A percentile compares a stretch with the other conserved stretches of the same genome.
Evolutionary conservation across 2,888 invertebrate genomes (phyloP).

Genomic region (Ochropleura plecta): DNA sequence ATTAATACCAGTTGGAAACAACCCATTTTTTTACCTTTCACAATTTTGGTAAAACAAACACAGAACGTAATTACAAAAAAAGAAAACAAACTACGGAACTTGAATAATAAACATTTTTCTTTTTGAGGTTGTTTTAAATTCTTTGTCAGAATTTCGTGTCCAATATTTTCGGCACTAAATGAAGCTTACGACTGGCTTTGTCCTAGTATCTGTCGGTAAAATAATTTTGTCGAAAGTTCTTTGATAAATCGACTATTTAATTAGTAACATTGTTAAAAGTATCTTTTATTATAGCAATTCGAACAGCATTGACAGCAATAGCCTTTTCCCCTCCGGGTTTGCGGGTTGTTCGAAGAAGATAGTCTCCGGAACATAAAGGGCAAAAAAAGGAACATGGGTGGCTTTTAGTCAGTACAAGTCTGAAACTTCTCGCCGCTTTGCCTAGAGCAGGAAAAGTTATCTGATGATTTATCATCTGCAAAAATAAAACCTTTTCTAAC

Average conservation of each 20-base stretch:
- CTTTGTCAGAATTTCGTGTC: conserved; percentile 28
- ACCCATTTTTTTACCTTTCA: conserved; percentile 24
- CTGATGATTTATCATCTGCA: no score
- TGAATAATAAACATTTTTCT: conserved; percentile 48
- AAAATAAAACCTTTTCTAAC: no score
- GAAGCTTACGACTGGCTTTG: conserved; percentile 22
- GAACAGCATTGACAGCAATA: no score
- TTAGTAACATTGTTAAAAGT: not conserved
- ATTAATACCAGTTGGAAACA: conserved; percentile 8
- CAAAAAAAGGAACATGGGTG: no score
- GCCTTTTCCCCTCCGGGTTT: no score
- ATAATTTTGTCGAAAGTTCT: conserved; percentile 7
- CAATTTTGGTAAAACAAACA: conserved; percentile 41
- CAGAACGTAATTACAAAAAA: conserved; percentile 41
- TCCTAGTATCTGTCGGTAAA: conserved; percentile 16
- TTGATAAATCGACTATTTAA: not conserved
- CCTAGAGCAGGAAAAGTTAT: no score
- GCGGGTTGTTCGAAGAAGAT: no score
- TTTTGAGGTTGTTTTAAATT: conserved; percentile 49
- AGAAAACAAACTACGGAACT: conserved; percentile 45
- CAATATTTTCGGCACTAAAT: conserved; percentile 39
- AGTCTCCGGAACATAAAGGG: no score
- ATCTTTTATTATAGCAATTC: not conserved
- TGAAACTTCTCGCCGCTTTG: no score
- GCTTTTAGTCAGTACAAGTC: no score